Evolutionary conservation across 2,113 vertebrate species (phyloP), one percentile per base, ranked within the genome.

Genomic region (Coptodon rendalli): DNA sequence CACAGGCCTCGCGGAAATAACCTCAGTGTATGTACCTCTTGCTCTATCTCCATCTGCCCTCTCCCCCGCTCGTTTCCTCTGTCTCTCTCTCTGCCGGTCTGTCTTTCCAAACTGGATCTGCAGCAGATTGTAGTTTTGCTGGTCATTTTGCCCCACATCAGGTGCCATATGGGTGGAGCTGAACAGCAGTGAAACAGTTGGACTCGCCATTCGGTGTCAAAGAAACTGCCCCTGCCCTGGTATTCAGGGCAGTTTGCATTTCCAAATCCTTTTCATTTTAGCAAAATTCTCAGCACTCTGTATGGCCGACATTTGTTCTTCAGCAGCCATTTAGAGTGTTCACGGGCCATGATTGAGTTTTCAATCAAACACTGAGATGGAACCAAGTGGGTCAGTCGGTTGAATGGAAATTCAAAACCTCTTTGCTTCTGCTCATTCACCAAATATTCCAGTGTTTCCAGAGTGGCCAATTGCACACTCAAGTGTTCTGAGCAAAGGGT

Each of bases 1-100:
- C 94, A 96, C 94, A 94, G 91, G 52, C 95, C 93, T 81, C 93
- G 94, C 4, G 94, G 95, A 93, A 94, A 94, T 95, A 95, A 96
- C 91, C 94, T 95, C 91, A 95, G 95, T 95, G 95, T 96, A 96
- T 95, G 95, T 95, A 95, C 93, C 76, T 82, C 85, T 87, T 76
- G 80, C 79, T 83, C 83, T 91, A 43, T 87, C 78, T 31, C 68
- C 52, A 17, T 78, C 78, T 76, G 10, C 57, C 59, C 63, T 68
- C 63, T 68, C 34, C 45, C 54, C 80, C 31, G 52, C 16, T 61
- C 10, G 3, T 7, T 16, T 59, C 63, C 34, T 59, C 38, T 36
- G 10, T 59, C 45, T 66, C 34, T 81, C 34, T 81, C 80, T 38
- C 63, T 81, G 6, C 79, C 9, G 5, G 6, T 53, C 73, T 78